Evolutionary conservation across 2,797 vertebrate genomes (phyloP).

Genomic region (Philypnodon macrostomus): DNA sequence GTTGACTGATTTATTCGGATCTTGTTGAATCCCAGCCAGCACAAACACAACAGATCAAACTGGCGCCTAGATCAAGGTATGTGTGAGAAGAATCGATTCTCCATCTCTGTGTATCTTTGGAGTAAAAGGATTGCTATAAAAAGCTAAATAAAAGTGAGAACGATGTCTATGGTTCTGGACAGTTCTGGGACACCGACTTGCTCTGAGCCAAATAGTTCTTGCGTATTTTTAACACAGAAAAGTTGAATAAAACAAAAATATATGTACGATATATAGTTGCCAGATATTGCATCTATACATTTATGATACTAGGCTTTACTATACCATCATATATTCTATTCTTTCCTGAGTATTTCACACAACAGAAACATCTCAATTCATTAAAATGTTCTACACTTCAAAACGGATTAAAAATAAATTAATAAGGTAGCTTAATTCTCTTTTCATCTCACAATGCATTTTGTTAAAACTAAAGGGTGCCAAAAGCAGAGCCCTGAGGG

Average conservation of each 20-base stretch:
- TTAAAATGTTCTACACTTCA: slow-evolving; percentile 3
- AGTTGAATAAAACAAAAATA: neutral
- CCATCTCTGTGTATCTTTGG: slow-evolving; percentile 23
- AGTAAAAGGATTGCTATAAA: slow-evolving; percentile 15
- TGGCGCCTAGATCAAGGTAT: slow-evolving; percentile 38
- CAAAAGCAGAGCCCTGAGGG: neutral
- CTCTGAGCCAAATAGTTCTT: neutral
- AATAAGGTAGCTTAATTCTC: neutral
- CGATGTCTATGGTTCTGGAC: slow-evolving; percentile 7
- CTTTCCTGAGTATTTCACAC: slow-evolving; percentile 4
- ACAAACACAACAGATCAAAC: slow-evolving; percentile 44
- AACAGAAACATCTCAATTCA: neutral
- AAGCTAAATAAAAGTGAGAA: slow-evolving; percentile 11
- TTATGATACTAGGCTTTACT: neutral
- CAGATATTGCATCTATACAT: slow-evolving; percentile 2
- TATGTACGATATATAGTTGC: neutral
- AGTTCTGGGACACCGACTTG: slow-evolving; percentile 12
- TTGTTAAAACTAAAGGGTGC: neutral
- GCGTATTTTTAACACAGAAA: no score
- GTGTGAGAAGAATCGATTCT: slow-evolving; percentile 28
- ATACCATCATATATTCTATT: neutral
- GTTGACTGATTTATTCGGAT: slow-evolving; percentile 5
- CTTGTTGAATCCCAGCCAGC: slow-evolving; percentile 28
- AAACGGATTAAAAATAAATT: no score
- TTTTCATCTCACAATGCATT: neutral